Evolutionary conservation across 2,113 vertebrate genomes (phyloP).

Genomic region (Gadus macrocephalus): DNA sequence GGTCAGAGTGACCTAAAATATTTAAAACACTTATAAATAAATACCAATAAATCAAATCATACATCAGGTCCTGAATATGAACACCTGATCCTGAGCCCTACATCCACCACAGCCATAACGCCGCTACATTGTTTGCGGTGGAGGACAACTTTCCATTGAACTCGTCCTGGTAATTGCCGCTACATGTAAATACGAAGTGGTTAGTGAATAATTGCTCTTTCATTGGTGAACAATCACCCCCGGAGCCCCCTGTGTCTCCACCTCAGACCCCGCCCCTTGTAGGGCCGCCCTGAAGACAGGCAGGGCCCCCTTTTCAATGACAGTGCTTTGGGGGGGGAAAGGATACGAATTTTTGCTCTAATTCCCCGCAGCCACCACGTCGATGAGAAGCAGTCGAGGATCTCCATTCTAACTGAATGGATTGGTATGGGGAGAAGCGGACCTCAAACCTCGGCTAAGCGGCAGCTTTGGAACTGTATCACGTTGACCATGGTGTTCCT

Average conservation of each 20-base stretch:
- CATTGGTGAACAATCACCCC: constrained; percentile 55
- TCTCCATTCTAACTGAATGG: constrained; percentile 79
- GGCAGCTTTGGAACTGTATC: constrained; percentile 75
- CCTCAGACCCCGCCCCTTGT: constrained; percentile 60
- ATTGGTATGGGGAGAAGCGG: constrained; percentile 83
- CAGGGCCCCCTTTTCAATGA: constrained; percentile 68
- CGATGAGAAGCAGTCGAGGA: constrained; percentile 70
- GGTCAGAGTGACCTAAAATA: background rate
- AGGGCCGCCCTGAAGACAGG: constrained; percentile 60
- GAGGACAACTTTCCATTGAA: constrained; percentile 35
- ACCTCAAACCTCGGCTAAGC: constrained; percentile 76
- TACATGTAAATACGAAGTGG: constrained; percentile 53
- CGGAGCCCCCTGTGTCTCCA: constrained; percentile 37
- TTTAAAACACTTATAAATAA: background rate
- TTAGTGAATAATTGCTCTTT: constrained; percentile 56
- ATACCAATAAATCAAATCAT: too few relatives aligned
- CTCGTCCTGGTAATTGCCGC: constrained; percentile 44
- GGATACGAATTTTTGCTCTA: constrained; percentile 65
- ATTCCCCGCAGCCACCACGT: constrained; percentile 70
- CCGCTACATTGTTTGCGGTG: constrained; percentile 22
- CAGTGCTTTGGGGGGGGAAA: constrained; percentile 42
- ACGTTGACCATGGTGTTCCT: constrained; percentile 70
- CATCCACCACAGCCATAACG: constrained; percentile 23
- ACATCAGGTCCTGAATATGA: too few relatives aligned
- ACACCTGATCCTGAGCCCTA: too few relatives aligned